Evolutionary conservation across 2,113 vertebrate genomes (phyloP).

Genomic region (Campylomormyrus tamandua): DNA sequence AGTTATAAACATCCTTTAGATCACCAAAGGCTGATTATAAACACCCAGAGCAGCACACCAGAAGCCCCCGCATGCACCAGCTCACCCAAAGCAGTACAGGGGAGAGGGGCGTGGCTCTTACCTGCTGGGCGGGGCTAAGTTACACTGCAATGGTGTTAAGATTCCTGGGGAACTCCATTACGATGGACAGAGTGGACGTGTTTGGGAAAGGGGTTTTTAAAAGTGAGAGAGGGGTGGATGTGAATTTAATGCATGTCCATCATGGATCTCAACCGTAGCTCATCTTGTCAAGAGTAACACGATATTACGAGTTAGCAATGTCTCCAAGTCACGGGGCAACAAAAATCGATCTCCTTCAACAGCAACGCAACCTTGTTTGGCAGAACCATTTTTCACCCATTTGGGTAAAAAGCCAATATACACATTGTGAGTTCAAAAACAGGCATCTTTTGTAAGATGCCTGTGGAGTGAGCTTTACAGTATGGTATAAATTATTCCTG

Average conservation of each 20-base stretch:
- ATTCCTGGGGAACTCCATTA: constrained; percentile 14
- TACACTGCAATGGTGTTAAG: constrained; percentile 14
- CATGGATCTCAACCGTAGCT: background rate
- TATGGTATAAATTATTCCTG: background rate
- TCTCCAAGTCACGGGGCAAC: background rate
- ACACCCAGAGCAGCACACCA: background rate
- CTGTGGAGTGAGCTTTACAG: background rate
- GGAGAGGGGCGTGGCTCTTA: constrained; percentile 11
- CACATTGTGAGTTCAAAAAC: background rate
- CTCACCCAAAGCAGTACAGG: background rate
- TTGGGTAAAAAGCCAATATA: background rate
- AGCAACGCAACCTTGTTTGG: background rate
- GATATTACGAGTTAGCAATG: background rate
- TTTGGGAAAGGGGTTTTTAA: background rate
- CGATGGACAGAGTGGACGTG: background rate
- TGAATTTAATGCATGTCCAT: background rate
- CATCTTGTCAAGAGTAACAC: background rate
- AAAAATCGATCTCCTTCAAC: background rate
- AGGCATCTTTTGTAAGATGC: background rate
- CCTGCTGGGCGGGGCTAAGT: constrained; percentile 9
- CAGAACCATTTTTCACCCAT: background rate
- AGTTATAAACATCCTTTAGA: background rate
- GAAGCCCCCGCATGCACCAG: background rate
- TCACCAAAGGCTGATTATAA: constrained; percentile 2
- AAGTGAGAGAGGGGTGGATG: background rate